Conservation (phyloP, 2,797 vertebrate genomes). For the Gymnothorax javanicus region DNA sequence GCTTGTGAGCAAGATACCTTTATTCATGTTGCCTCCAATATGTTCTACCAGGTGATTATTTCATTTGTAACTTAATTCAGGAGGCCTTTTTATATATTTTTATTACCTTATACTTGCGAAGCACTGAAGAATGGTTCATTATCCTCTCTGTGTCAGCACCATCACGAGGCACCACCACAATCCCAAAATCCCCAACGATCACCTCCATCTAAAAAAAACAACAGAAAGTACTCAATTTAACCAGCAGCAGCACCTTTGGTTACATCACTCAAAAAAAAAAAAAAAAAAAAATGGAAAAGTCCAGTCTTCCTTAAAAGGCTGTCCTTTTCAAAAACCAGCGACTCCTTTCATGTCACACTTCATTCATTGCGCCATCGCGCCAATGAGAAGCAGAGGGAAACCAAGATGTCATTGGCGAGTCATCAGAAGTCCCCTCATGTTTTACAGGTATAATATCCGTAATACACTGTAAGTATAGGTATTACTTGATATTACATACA, state of each 20-base stretch:
- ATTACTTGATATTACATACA: background rate
- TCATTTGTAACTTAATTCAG: background rate
- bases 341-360: background rate
- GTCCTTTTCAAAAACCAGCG: background rate
- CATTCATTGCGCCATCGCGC: background rate
- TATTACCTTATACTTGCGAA: constrained; percentile 94
- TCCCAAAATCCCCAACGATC: constrained; percentile 96
- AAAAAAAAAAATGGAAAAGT: background rate
- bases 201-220: constrained; percentile 89
- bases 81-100: background rate
- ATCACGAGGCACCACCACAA: constrained; percentile 94
- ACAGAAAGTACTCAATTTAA: background rate
- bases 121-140: constrained; percentile 95
- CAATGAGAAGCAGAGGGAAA: no score
- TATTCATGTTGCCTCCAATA: background rate
- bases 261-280: background rate
- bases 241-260: background rate
- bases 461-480: no score
- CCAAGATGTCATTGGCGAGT: no score
- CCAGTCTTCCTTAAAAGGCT: background rate
- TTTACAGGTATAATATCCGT: no score
- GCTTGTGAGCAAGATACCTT: background rate
- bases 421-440: no score
- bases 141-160: constrained; percentile 89
- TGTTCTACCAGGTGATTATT: background rate